Evolutionary conservation across 2,113 vertebrate genomes (phyloP), one percentile per base, ranked within the genome.

Genomic region (Rhegmatorhina hoffmannsi): DNA sequence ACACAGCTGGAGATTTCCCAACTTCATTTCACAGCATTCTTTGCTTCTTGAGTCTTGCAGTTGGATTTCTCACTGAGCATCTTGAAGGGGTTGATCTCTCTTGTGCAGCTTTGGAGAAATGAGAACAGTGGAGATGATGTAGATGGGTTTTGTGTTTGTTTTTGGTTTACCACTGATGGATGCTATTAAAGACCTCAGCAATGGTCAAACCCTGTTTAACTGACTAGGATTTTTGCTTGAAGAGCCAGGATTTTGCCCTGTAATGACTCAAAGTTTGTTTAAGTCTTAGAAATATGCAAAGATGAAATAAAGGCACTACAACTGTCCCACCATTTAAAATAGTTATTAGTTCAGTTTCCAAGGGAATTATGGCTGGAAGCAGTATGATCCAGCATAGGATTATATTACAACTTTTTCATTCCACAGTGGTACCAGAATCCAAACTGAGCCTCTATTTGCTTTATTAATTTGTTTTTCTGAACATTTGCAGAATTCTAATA

Each of bases 391-490:
- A 87, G 23, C 2, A 1, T 67, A 63, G 87, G 89, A 89, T 97
- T 96, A 69, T 60, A 52, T 93, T 94, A 92, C 70, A 87, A 87
- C 74, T 89, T 74, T 62, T 92, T 92, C 43, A 64, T 95, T 92
- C 83, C 73, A 49, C 59, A 74, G 44, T 55, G 52, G 49, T 92
- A 93, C 93, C 68, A 74, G 92, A 87, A 90, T 95, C 89, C 81
- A 96, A 89, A 81, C 56, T 56, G n/a, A 89, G 60, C 70, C 46
- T 94, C 78, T 94, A 70, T 82, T 92, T 89, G 75, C 68, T 93
- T 95, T 95, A 94, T 96, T 91, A 93, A 89, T 95, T 92, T 97
- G 95, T 91, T 96, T 93, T 97, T 95, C 81, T 94, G 90, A 96
- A 96, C 89, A 77, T 93, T 96, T 94, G 72, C 87, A 96, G 81